phyloP scores from a whole-genome alignment of 2,797 vertebrate genomes.

The Cyprinodon diabolis region DNA sequence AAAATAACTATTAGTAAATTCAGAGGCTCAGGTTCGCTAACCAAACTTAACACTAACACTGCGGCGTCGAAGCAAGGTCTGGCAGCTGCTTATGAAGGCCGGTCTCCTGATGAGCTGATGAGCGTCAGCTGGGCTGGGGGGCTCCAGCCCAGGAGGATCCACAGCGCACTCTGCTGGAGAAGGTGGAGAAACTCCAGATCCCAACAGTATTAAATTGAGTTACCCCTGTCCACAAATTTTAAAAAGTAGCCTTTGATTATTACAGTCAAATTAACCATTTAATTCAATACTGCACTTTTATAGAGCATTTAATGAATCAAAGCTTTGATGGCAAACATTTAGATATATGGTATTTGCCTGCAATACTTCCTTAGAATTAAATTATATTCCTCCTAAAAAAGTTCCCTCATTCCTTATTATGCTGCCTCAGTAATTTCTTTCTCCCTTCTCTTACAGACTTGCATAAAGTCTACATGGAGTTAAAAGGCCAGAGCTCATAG shows the following conservation, averaged over 20 bases:
- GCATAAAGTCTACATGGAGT: conserved; percentile 46
- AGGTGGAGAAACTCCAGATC: too few relatives aligned
- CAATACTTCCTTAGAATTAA: neutral
- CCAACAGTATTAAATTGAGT: neutral
- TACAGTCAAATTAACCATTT: neutral
- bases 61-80: too few relatives aligned
- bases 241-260: neutral
- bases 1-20: too few relatives aligned
- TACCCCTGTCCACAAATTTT: neutral
- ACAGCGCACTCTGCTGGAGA: too few relatives aligned
- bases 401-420: conserved; percentile 20
- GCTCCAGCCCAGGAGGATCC: too few relatives aligned
- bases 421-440: conserved; percentile 26
- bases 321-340: neutral
- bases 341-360: neutral
- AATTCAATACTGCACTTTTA: neutral
- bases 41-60: neutral
- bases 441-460: conserved; percentile 27
- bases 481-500: conserved; percentile 47
- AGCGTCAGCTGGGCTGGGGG: too few relatives aligned
- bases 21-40: too few relatives aligned
- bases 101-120: too few relatives aligned
- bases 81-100: too few relatives aligned
- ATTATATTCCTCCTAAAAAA: conserved; percentile 19
- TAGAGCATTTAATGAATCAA: neutral